Conservation (phyloP, 92 coral and sea anemone genomes). For the Porites divaricata region DNA sequence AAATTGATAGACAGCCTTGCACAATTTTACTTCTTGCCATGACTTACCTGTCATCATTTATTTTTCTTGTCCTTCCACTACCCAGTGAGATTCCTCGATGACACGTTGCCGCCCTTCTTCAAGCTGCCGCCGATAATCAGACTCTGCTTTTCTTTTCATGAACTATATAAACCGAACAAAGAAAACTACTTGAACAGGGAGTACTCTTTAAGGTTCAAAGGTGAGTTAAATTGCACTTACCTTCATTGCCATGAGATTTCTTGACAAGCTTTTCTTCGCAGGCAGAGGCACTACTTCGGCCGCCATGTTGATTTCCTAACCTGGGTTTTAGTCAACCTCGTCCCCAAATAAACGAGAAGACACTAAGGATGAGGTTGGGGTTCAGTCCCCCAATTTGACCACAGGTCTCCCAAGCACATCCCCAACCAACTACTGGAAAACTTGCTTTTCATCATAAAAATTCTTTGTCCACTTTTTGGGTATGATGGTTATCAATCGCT, state of each 20-base stretch:
- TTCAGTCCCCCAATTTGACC: no score
- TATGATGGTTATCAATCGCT: no score
- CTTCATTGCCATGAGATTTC: conserved; percentile 93
- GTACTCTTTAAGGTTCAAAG: neutral
- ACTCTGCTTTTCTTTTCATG: conserved; percentile 88
- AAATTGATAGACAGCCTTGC: neutral
- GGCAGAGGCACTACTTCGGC: conserved; percentile 61
- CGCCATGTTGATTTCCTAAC: conserved; percentile 76
- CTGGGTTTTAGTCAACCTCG: conserved; percentile 12
- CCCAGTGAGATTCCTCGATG: conserved; percentile 95
- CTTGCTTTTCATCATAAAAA: no score
- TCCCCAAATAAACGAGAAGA: no score
- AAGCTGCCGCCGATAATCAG: conserved; percentile 87
- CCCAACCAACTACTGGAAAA: no score
- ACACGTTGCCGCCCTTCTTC: conserved; percentile 86
- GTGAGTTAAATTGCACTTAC: conserved; percentile 26
- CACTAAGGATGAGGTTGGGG: no score
- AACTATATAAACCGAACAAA: conserved; percentile 59
- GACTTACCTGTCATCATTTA: conserved; percentile 70
- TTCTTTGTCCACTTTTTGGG: no score
- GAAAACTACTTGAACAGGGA: neutral
- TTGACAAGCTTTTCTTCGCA: conserved; percentile 76
- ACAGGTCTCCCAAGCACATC: no score
- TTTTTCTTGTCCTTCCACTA: conserved; percentile 62
- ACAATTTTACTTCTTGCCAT: neutral